phyloP scores from a whole-genome alignment of 2,113 vertebrate species.

The Notiomystis cincta region DNA sequence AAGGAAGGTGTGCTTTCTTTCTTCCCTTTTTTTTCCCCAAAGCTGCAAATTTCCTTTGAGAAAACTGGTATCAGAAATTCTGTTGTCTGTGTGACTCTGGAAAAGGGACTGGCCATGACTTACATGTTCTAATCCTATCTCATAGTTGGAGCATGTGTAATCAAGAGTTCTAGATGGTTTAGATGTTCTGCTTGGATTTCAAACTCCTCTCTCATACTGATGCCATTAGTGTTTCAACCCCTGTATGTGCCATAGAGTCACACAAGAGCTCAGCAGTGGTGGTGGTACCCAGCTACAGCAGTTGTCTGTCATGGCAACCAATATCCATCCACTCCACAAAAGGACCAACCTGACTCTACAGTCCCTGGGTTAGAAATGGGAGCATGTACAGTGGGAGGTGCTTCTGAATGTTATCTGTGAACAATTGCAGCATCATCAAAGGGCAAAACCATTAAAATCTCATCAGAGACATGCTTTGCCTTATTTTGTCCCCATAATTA shows the following conservation, averaged over 20 bases:
- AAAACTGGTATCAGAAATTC: background rate
- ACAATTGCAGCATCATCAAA: background rate
- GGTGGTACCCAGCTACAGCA: background rate
- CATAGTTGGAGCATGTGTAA: background rate
- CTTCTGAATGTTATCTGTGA: background rate
- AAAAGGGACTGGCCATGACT: background rate
- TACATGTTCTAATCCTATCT: background rate
- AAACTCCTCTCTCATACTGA: background rate
- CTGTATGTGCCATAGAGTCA: background rate
- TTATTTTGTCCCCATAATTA: background rate
- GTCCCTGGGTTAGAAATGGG: background rate
- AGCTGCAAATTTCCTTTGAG: background rate
- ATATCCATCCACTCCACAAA: background rate
- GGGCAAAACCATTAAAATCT: background rate
- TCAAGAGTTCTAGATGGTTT: background rate
- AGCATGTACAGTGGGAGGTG: rapidly evolving
- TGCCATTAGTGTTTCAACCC: background rate
- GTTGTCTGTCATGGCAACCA: rapidly evolving
- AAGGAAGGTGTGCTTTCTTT: background rate
- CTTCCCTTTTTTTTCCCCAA: background rate
- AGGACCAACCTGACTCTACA: rapidly evolving
- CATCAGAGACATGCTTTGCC: background rate
- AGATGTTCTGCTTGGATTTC: background rate
- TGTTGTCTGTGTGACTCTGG: rapidly evolving
- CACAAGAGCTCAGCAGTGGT: background rate